A percentile compares a stretch with the other conserved stretches of the same genome.
Conservation (phyloP, 2,113 vertebrate species). For the Pipa parva region DNA sequence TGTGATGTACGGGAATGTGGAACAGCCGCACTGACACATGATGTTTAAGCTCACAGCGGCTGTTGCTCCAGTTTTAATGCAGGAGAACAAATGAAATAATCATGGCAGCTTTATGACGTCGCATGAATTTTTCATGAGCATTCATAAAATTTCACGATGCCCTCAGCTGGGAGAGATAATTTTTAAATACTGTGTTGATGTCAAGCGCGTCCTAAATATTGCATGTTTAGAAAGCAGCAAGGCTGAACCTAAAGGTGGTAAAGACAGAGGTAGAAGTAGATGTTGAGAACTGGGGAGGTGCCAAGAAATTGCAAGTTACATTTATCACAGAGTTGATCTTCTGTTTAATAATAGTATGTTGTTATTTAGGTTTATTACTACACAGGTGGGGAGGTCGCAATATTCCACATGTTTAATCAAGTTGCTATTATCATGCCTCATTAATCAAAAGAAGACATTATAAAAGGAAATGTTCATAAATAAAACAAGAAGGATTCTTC, state of each 20-base stretch:
- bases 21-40: conserved; percentile 32
- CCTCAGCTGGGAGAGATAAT: conserved; percentile 43
- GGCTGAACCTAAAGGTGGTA: conserved; percentile 29
- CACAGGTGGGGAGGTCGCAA: no score
- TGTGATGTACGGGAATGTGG: conserved; percentile 29
- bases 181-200: conserved; percentile 43
- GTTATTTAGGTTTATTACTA: no score
- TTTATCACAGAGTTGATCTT: no score
- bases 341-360: no score
- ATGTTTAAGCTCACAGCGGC: conserved; percentile 39
- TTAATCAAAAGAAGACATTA: no score
- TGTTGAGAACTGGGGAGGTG: no score
- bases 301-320: no score
- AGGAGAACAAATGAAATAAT: conserved; percentile 44
- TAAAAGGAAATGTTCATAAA: no score
- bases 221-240: conserved; percentile 41
- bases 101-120: conserved; percentile 42
- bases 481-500: no score
- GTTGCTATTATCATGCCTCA: no score
- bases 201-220: conserved; percentile 43
- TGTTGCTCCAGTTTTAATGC: conserved; percentile 42
- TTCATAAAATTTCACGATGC: conserved; percentile 43
- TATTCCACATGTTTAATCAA: no score
- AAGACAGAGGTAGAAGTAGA: conserved; percentile 5
- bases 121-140: conserved; percentile 42